phyloP scores from a whole-genome alignment of 2,888 invertebrate species.

The Diploptera punctata region DNA sequence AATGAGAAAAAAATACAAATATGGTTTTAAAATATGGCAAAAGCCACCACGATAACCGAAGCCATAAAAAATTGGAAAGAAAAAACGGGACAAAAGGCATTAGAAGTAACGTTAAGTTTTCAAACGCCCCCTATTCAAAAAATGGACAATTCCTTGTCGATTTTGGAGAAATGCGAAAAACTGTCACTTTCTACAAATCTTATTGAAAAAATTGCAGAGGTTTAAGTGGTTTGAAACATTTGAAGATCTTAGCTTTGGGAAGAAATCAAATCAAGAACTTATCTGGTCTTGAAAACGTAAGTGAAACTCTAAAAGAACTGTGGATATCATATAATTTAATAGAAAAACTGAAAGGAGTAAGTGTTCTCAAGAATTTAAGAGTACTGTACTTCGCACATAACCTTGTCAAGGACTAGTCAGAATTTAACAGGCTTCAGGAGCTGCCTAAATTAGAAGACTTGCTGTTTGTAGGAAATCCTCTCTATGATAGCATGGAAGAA shows the following conservation, averaged over 20 bases:
- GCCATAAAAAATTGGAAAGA: no score
- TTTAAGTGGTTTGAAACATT: constrained; percentile 84
- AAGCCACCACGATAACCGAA: no score
- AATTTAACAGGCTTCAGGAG: constrained; percentile 81
- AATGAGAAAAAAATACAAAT: no score
- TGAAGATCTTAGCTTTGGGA: constrained; percentile 83
- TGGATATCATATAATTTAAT: constrained; percentile 95
- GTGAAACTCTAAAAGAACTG: constrained; percentile 87
- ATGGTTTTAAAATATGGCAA: no score
- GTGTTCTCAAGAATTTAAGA: constrained; percentile 77
- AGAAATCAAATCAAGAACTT: constrained; percentile 91
- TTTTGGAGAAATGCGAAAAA: no score
- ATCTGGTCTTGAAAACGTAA: constrained; percentile 85
- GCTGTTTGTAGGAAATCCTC: constrained; percentile 79
- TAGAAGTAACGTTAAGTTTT: no score
- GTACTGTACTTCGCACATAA: no score
- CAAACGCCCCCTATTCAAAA: no score
- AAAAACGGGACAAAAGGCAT: no score
- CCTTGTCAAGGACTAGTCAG: constrained; percentile 87
- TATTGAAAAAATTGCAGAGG: constrained; percentile 90
- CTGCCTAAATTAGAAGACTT: constrained; percentile 76
- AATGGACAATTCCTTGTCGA: no score
- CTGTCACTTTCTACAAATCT: no score
- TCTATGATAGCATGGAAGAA: constrained; percentile 75
- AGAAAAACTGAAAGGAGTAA: constrained; percentile 90